Conservation (phyloP, 2,113 vertebrate species). For the Phalacrocorax pelagicus region DNA sequence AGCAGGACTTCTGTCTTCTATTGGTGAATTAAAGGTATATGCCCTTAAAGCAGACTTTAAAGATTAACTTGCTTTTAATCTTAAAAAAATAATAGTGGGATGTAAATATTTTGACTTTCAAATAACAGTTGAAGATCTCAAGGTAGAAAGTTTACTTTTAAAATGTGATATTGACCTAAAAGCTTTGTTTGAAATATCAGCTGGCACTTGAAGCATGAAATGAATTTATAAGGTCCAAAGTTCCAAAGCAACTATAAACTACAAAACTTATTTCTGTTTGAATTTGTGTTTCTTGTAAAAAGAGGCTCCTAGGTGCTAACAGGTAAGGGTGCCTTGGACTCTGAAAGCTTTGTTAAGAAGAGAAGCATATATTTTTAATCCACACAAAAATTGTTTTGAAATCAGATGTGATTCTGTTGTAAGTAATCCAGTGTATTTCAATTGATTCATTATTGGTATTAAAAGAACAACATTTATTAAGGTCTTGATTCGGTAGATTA, state of each 20-base stretch:
- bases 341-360: background rate
- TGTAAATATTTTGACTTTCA: slow-evolving; percentile 33
- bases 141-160: slow-evolving; percentile 26
- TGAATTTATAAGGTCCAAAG: slow-evolving; percentile 14
- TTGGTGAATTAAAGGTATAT: slow-evolving; percentile 91
- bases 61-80: slow-evolving; percentile 13
- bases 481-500: background rate
- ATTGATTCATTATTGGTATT: background rate
- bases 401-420: background rate
- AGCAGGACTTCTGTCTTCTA: slow-evolving; percentile 94
- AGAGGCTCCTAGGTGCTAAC: background rate
- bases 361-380: background rate
- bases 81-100: slow-evolving; percentile 22
- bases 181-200: slow-evolving; percentile 57
- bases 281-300: slow-evolving; percentile 25
- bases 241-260: background rate
- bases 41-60: background rate
- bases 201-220: slow-evolving; percentile 53
- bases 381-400: background rate
- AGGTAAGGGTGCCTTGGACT: background rate
- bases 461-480: background rate
- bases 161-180: slow-evolving; percentile 37
- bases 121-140: slow-evolving; percentile 51
- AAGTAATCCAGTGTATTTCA: background rate
- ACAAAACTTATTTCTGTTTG: background rate